These are phyloP conservation scores for Lutjanus argentimaculatus DNA, from an alignment of 2,797 vertebrate genomes.

Conservation along the genomic window DNA sequence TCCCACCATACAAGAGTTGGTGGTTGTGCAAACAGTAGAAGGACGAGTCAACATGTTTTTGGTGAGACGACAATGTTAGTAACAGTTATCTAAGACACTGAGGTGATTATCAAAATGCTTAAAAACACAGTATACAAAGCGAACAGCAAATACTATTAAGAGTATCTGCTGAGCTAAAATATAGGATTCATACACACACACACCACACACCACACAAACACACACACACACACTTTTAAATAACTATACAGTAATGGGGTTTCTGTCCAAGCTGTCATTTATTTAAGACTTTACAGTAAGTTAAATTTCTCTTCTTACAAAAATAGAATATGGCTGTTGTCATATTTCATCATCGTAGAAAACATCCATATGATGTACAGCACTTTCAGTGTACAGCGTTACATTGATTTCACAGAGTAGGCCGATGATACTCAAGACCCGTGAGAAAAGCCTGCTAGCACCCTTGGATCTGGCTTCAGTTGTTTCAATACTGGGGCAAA, in stretches of 20 bases:
- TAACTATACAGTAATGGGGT: slow-evolving; percentile 57
- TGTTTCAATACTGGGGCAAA: slow-evolving; percentile 62
- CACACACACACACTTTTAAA: slow-evolving; percentile 44
- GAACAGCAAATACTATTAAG: no score
- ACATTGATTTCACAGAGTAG: slow-evolving; percentile 78
- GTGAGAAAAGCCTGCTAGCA: slow-evolving; percentile 79
- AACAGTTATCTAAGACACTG: no score
- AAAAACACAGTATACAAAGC: no score
- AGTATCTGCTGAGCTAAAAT: no score
- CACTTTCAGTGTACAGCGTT: slow-evolving; percentile 81
- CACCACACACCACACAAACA: slow-evolving; percentile 21
- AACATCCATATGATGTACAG: slow-evolving; percentile 85
- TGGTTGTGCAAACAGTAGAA: no score
- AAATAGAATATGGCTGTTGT: slow-evolving; percentile 85
- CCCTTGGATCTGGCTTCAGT: slow-evolving; percentile 69
- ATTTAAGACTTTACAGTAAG: slow-evolving; percentile 89
- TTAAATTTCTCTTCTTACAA: slow-evolving; percentile 85
- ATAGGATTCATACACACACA: not conserved
- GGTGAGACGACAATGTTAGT: no score
- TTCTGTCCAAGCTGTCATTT: slow-evolving; percentile 85
- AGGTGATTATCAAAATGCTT: no score
- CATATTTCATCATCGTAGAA: slow-evolving; percentile 85
- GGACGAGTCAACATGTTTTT: no score
- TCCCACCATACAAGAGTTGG: no score
- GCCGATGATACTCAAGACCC: slow-evolving; percentile 69